Percentiles rank a stretch among this genome's conserved stretches.
phyloP scores from a whole-genome alignment of 1,140 invertebrate species.

The Zaprionus vittiger region DNA sequence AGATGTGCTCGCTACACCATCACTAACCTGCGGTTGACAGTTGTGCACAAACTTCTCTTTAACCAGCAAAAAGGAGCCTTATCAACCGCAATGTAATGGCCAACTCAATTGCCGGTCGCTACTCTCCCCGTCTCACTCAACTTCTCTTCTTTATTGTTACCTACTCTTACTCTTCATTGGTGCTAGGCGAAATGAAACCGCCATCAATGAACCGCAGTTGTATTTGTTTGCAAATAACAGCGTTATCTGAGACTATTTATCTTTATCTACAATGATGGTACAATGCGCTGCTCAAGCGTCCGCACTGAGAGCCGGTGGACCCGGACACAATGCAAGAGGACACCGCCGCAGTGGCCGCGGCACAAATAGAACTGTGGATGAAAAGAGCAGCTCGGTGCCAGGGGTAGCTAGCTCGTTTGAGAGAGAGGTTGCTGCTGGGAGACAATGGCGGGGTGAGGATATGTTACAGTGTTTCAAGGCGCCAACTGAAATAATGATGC shows the following conservation, averaged over 20 bases:
- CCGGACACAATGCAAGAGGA: slow-evolving; percentile 65
- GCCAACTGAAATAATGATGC: slow-evolving; percentile 81
- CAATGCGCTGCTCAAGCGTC: slow-evolving; percentile 11
- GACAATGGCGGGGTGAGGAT: neutral
- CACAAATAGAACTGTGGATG: slow-evolving; percentile 10
- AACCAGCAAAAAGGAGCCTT: slow-evolving; percentile 8
- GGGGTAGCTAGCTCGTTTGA: neutral
- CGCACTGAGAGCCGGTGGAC: slow-evolving; percentile 12
- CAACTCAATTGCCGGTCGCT: neutral
- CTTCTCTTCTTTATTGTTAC: neutral
- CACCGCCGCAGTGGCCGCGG: slow-evolving; percentile 40
- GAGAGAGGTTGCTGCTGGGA: slow-evolving; percentile 5
- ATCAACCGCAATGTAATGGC: slow-evolving; percentile 62
- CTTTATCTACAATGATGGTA: slow-evolving; percentile 76
- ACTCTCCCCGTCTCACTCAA: neutral
- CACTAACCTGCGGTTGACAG: slow-evolving; percentile 13
- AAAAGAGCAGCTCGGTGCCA: slow-evolving; percentile 1
- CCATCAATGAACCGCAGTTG: slow-evolving; percentile 83
- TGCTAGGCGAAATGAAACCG: slow-evolving; percentile 62
- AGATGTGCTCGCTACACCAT: neutral
- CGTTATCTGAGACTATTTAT: slow-evolving; percentile 82
- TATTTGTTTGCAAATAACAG: slow-evolving; percentile 83
- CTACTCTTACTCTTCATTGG: neutral
- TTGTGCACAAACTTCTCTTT: slow-evolving; percentile 15
- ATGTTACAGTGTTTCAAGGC: slow-evolving; percentile 54